Percentiles rank a stretch among this genome's conserved stretches.
Conservation (phyloP, 2,888 invertebrate genomes). For the Drosophila macrospina region DNA sequence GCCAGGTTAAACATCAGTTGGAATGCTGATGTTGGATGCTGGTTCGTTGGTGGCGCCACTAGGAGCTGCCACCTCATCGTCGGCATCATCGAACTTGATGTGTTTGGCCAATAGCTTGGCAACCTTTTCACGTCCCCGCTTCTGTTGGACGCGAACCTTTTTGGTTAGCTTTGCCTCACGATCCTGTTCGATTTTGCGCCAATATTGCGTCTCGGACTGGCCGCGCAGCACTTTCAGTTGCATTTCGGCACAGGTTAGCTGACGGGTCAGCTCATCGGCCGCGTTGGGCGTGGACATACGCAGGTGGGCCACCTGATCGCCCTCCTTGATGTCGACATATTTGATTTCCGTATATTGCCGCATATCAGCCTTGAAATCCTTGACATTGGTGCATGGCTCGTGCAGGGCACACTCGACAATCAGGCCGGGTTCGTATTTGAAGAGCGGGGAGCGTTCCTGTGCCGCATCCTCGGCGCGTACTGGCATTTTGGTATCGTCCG, state of each 20-base stretch:
- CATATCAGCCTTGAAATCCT: constrained; percentile 89
- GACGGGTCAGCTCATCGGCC: constrained; percentile 83
- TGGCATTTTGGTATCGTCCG: constrained; percentile 47
- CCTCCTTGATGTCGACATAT: constrained; percentile 93
- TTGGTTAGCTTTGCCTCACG: constrained; percentile 84
- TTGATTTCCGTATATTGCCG: constrained; percentile 88
- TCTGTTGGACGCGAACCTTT: constrained; percentile 81
- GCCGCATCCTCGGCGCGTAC: constrained; percentile 66
- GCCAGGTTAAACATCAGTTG: constrained; percentile 25
- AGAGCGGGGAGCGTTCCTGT: constrained; percentile 81
- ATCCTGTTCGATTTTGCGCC: constrained; percentile 90
- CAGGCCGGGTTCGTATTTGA: constrained; percentile 87
- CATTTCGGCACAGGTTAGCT: constrained; percentile 82
- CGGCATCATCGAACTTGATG: constrained; percentile 82
- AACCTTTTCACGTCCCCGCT: constrained; percentile 83
- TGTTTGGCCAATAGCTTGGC: constrained; percentile 80
- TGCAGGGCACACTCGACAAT: constrained; percentile 90
- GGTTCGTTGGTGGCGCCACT: constrained; percentile 15
- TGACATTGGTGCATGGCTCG: constrained; percentile 89
- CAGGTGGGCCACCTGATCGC: constrained; percentile 89
- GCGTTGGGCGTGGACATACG: constrained; percentile 87
- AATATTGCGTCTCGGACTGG: constrained; percentile 91
- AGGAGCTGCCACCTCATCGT: constrained; percentile 47
- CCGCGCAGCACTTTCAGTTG: constrained; percentile 86
- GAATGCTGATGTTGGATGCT: neutral